Conservation (phyloP, 2,797 vertebrate species). For the Acanthornis magna region DNA sequence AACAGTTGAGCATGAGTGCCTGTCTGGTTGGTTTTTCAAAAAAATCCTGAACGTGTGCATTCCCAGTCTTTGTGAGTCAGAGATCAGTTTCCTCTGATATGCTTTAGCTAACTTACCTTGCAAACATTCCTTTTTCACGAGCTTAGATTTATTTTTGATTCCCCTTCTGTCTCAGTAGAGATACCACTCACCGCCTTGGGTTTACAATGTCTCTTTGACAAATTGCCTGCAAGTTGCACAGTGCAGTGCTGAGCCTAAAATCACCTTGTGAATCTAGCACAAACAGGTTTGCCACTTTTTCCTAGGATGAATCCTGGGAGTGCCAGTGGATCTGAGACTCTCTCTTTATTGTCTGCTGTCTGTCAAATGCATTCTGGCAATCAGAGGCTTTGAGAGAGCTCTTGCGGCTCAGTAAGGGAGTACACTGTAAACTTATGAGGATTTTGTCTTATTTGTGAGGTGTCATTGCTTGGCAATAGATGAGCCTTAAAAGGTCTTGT, state of each 20-base stretch:
- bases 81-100: background rate
- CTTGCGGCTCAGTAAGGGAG: background rate
- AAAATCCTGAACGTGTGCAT: background rate
- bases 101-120: background rate
- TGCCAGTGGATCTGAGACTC: background rate
- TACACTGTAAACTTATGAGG: background rate
- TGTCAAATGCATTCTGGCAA: background rate
- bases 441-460: background rate
- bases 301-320: background rate
- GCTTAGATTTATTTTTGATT: background rate
- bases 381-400: background rate
- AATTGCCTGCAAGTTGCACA: background rate
- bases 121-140: background rate
- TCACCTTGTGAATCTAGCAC: background rate
- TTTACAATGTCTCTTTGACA: background rate
- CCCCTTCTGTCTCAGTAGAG: background rate
- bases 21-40: background rate
- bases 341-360: background rate
- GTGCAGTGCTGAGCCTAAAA: background rate
- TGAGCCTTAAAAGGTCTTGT: background rate
- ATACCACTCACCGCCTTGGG: background rate
- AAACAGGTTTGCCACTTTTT: background rate
- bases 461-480: background rate
- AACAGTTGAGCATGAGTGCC: accelerated
- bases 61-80: background rate